A percentile compares a stretch with the other conserved stretches of the same genome.
Conservation (phyloP, 2,797 vertebrate species). For the Chelon auratus region DNA sequence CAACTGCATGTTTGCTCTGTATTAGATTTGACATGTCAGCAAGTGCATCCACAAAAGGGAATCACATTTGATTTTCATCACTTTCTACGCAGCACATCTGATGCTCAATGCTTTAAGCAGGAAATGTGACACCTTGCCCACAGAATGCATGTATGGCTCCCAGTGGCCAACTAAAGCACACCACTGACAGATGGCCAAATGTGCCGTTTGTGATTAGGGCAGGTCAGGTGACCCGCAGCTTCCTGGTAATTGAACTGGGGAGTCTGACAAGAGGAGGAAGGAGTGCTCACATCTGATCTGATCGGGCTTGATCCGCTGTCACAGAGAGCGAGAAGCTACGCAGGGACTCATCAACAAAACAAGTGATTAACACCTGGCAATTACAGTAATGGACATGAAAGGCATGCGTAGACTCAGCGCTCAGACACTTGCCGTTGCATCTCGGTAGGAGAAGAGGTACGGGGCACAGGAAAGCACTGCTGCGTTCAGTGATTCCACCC, state of each 20-base stretch:
- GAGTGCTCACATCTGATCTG: slow-evolving; percentile 22
- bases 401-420: slow-evolving; percentile 40
- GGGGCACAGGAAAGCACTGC: slow-evolving; percentile 50
- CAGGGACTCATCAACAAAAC: slow-evolving; percentile 55
- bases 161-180: slow-evolving; percentile 5
- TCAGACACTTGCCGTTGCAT: slow-evolving; percentile 39
- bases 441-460: slow-evolving; percentile 49
- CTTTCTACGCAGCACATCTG: slow-evolving; percentile 6
- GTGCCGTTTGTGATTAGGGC: slow-evolving; percentile 55
- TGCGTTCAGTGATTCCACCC: slow-evolving; percentile 36
- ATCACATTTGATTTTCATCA: slow-evolving; percentile 19
- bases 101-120: slow-evolving; percentile 7
- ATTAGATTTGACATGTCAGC: slow-evolving; percentile 15
- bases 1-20: slow-evolving; percentile 5
- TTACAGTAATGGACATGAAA: slow-evolving; percentile 47
- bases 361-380: slow-evolving; percentile 62
- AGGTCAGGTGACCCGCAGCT: slow-evolving; percentile 54
- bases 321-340: slow-evolving; percentile 31
- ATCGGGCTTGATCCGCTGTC: slow-evolving; percentile 11
- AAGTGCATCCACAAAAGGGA: slow-evolving; percentile 2
- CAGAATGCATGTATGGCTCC: slow-evolving; percentile 6
- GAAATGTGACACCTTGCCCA: slow-evolving; percentile 19
- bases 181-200: slow-evolving; percentile 60
- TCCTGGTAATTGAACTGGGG: slow-evolving; percentile 49
- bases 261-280: slow-evolving; percentile 31